Base-by-base conservation (phyloP, 1,140 invertebrate species). In the Pseudomyrmex pallidus region DNA sequence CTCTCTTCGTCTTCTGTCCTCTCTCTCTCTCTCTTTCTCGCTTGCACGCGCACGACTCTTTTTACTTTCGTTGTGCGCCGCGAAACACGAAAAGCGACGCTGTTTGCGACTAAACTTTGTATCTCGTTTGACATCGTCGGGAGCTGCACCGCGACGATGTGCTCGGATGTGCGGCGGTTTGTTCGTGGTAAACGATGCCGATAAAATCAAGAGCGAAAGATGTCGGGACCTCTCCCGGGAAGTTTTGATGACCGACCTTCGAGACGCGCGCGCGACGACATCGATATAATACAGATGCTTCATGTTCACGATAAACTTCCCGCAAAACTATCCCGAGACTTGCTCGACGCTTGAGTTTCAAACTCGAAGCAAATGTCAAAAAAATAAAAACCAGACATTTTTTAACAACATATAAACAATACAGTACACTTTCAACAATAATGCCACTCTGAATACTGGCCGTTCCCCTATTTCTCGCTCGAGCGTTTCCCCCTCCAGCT, bases 141-240 rank as follows among this genome's bases (percentile, higher is more conserved):
- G 35, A 70, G 54, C 46, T 80, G n/a, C 15, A 35, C 15, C 59
- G 61, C 61, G 66, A 4, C 57, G 66, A 68, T 68, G 17, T 17
- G 17, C 22, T 20, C 59, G 59, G 13, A 35, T 35, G 35, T 35
- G 35, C 46, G n/a, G 22, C 15, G 12, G 61, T 54, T 44, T 20
- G 54, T 44, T 48, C 44, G 54, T 54, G 48, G 12, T 22, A 13
- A 52, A 35, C 54, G 66, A 59, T 17, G 12, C 22, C 50, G 76
- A 80, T 80, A 80, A 80, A 80, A 80, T 80, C 76, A 54, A 80
- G 44, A 50, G 22, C 44, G 52, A 70, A 70, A 70, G 76, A 78
- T 15, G 66, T 17, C 20, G 66, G 76, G 35, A 35, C 35, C 35
- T 20, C 56, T 50, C 12, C 15, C 52, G 76, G 54, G 59, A 80